Conservation (phyloP, 2,113 vertebrate species). For the Ascaphus truei region DNA sequence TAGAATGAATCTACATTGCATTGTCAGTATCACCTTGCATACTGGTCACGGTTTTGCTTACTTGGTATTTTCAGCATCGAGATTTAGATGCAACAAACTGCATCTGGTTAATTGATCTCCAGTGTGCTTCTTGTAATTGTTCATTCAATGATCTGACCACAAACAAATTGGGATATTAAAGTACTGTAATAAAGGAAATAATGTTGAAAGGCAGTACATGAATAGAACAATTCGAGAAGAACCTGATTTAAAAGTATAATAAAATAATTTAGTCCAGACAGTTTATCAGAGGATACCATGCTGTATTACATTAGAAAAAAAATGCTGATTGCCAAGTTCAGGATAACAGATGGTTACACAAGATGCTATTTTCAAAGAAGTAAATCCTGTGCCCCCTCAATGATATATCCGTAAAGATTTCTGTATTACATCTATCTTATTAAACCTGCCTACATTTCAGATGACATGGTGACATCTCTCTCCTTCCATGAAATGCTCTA, state of each 20-base stretch:
- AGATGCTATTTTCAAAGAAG: not conserved
- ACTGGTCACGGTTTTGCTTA: not conserved
- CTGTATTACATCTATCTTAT: no score
- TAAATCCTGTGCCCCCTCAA: not conserved
- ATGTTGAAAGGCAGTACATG: not conserved
- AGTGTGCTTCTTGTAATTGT: no score
- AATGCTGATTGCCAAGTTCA: not conserved
- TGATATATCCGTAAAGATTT: not conserved
- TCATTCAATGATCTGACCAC: no score
- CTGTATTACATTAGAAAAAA: not conserved
- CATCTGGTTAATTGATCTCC: not conserved
- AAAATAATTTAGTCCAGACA: not conserved
- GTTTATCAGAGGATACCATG: not conserved
- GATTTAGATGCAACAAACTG: not conserved
- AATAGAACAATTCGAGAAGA: not conserved
- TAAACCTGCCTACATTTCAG: no score
- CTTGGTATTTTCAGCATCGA: not conserved
- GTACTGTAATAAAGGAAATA: not conserved
- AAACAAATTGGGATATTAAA: not conserved
- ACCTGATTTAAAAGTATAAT: not conserved
- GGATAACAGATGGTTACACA: conserved; percentile 9
- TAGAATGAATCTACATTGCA: no score
- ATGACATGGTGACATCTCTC: no score
- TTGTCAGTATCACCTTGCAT: not conserved
- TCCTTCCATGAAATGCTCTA: no score